Evolutionary conservation across 2,888 invertebrate genomes (phyloP), one percentile per base, ranked within the genome.

Genomic region (Ferdinandea cuprea): DNA sequence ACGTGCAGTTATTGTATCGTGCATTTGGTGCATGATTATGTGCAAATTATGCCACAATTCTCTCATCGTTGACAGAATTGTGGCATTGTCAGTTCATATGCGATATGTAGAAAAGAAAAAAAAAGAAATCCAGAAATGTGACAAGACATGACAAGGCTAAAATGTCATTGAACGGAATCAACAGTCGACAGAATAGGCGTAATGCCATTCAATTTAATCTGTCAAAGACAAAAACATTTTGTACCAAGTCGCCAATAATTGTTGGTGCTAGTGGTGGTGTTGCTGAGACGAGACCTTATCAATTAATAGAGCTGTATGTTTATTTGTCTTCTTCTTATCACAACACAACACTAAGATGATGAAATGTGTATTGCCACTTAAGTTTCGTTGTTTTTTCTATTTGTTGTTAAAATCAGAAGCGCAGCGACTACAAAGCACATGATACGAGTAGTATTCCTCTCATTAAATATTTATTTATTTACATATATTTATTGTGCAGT

Each of bases 141-240:
- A 19, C 9, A 40, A 28, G 50, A n/a, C n/a, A n/a, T 17, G 37
- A 52, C 68, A 74, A 80, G 74, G 68, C 56, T 52, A 6, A 37
- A 58, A 69, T 68, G 80, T 74, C 80, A 69, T 65, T 74, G 80
- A 80, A 68, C 80, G 46, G 11, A 42, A 52, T 56, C 46, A 21
- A 40, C n/a, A n/a, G 37, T 6, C 19, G 13, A 59, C 37, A 37
- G 52, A 73, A 15, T 13, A 46, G 68, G 68, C 54, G 68, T n/a
- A n/a, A n/a, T n/a, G n/a, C 68, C 68, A 69, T 58, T 58, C 15
- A 28, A 69, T 54, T 42, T 50, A 69, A 56, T 50, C 35, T n/a
- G n/a, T n/a, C n/a, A n/a, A n/a, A n/a, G n/a, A n/a, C n/a, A n/a
- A n/a, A n/a, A n/a, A n/a, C n/a, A n/a, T n/a, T n/a, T n/a, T n/a